phyloP scores from a whole-genome alignment of 2,113 vertebrate genomes.

The Lutjanus erythropterus region DNA sequence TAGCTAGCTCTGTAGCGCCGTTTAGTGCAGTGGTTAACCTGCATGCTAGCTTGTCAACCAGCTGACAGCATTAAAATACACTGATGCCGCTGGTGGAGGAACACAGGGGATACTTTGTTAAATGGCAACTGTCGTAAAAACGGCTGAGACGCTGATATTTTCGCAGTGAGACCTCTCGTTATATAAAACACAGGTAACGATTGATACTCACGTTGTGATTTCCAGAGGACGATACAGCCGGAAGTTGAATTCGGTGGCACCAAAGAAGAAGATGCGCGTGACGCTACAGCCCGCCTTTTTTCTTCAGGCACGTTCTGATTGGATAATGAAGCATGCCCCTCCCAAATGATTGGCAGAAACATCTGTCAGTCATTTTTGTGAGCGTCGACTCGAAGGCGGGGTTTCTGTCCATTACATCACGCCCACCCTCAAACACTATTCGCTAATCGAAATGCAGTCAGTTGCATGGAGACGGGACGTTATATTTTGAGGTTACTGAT shows the following conservation, averaged over 20 bases:
- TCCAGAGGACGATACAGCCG: slow-evolving; percentile 75
- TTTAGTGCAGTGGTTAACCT: not conserved
- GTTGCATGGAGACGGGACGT: not conserved
- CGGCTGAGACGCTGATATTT: not conserved
- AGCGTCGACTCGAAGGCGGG: not conserved
- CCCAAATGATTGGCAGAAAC: slow-evolving; percentile 37
- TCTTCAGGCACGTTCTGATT: slow-evolving; percentile 31
- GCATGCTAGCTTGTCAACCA: not conserved
- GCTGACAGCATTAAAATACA: not conserved
- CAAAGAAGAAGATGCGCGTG: slow-evolving; percentile 31
- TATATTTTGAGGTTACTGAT: not conserved
- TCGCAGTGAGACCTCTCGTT: slow-evolving; percentile 2
- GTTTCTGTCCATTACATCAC: fast-evolving
- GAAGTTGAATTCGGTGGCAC: slow-evolving; percentile 54
- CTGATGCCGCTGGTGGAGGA: not conserved
- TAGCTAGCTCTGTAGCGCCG: slow-evolving; percentile 37
- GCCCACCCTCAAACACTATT: slow-evolving; percentile 6
- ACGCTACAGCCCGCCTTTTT: slow-evolving; percentile 31
- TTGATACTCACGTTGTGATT: slow-evolving; percentile 77
- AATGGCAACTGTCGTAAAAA: not conserved
- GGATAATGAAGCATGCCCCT: not conserved
- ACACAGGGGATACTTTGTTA: not conserved
- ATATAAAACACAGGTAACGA: slow-evolving; percentile 7
- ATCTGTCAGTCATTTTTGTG: not conserved
- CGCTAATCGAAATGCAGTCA: not conserved